Conservation (phyloP, 2,797 vertebrate genomes). For the Meriones psammophilus region DNA sequence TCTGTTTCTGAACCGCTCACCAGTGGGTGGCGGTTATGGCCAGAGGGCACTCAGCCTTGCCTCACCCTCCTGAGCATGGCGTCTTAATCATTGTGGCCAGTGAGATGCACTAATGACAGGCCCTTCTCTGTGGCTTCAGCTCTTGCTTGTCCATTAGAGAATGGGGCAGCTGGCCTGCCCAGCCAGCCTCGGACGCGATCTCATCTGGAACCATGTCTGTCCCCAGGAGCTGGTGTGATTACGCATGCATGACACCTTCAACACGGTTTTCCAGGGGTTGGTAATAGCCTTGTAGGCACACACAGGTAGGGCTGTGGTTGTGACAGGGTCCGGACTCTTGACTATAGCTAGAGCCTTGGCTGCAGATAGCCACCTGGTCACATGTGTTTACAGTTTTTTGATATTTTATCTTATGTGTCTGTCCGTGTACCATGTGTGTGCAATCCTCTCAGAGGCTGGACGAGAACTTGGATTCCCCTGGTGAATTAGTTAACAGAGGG, state of each 20-base stretch:
- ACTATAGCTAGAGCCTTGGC: neutral
- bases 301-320: neutral
- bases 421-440: neutral
- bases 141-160: neutral
- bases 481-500: neutral
- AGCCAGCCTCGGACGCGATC: neutral
- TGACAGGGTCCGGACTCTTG: neutral
- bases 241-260: neutral
- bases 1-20: neutral
- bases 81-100: neutral
- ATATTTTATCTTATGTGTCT: neutral
- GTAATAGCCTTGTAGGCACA: neutral
- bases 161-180: neutral
- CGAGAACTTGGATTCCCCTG: neutral
- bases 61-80: neutral
- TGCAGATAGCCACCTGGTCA: neutral
- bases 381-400: neutral
- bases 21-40: neutral
- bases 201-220: neutral
- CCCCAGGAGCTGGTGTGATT: neutral
- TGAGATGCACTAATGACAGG: neutral
- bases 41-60: neutral
- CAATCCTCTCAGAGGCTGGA: neutral
- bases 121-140: neutral
- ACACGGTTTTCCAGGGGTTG: neutral